Evolutionary conservation across 2,888 invertebrate species (phyloP).

Genomic region (Cloeon dipterum): DNA sequence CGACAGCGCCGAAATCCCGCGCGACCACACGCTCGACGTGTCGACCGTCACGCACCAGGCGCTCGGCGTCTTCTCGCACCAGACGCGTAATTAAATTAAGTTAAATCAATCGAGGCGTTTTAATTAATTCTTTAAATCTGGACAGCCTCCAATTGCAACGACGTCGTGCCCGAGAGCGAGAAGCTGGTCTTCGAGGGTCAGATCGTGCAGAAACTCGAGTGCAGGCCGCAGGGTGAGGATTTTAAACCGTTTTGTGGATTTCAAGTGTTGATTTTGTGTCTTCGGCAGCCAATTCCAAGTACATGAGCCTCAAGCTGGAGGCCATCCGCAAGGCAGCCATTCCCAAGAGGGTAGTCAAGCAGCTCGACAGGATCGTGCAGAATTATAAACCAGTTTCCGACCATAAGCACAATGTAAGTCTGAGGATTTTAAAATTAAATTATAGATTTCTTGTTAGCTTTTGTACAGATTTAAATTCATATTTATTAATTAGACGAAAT

Average conservation of each 20-base stretch:
- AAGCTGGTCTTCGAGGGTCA: slow-evolving; percentile 79
- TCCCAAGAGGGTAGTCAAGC: slow-evolving; percentile 66
- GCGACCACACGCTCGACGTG: slow-evolving; percentile 77
- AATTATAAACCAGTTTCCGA: slow-evolving; percentile 83
- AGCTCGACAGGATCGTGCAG: slow-evolving; percentile 66
- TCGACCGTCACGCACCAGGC: slow-evolving; percentile 80
- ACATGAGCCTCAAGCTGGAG: slow-evolving; percentile 76
- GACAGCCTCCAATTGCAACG: slow-evolving; percentile 32
- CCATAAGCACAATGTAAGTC: slow-evolving; percentile 72
- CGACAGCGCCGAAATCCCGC: slow-evolving; percentile 62
- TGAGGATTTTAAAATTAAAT: too few species aligned
- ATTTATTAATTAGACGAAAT: too few species aligned
- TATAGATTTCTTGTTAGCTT: too few species aligned
- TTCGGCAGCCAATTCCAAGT: slow-evolving; percentile 44
- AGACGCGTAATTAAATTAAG: slow-evolving; percentile 40
- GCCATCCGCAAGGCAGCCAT: slow-evolving; percentile 70
- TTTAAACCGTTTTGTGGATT: slow-evolving; percentile 1
- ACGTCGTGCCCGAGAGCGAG: slow-evolving; percentile 52
- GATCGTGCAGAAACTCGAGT: slow-evolving; percentile 90
- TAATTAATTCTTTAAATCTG: slow-evolving; percentile 1
- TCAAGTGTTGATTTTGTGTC: slow-evolving; percentile 3
- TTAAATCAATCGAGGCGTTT: slow-evolving; percentile 1
- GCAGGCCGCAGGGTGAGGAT: slow-evolving; percentile 52
- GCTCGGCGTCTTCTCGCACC: slow-evolving; percentile 77
- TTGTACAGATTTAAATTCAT: too few species aligned